Percentiles rank a stretch among this genome's conserved stretches.
Evolutionary conservation across 2,113 vertebrate genomes (phyloP).

Genomic region (Arothron firmamentum): DNA sequence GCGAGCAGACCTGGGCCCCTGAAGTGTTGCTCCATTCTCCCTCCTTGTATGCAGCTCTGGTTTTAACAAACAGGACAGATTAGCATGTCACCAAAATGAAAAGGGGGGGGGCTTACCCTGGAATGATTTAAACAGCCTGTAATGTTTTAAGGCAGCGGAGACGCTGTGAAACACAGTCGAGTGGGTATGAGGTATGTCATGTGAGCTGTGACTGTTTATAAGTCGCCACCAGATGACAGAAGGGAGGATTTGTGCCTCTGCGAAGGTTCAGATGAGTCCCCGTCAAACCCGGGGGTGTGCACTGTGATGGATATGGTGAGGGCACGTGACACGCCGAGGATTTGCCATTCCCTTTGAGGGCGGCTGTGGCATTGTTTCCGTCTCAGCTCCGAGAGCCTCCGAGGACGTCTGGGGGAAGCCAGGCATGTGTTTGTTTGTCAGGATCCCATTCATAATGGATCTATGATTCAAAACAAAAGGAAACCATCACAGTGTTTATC

Average conservation of each 20-base stretch:
- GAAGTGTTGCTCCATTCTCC: too few species aligned
- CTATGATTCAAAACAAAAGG: slow-evolving; percentile 60
- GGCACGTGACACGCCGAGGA: slow-evolving; percentile 52
- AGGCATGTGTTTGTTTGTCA: slow-evolving; percentile 69
- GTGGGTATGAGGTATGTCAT: slow-evolving; percentile 38
- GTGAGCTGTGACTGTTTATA: slow-evolving; percentile 56
- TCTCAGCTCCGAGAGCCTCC: slow-evolving; percentile 48
- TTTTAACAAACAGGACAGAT: neutral
- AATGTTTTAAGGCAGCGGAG: slow-evolving; percentile 19
- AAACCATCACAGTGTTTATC: slow-evolving; percentile 57
- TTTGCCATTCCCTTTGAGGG: slow-evolving; percentile 62
- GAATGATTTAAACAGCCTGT: slow-evolving; percentile 23
- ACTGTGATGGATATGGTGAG: slow-evolving; percentile 43
- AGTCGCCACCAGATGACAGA: slow-evolving; percentile 55
- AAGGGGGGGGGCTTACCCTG: slow-evolving; percentile 1
- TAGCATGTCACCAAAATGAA: neutral
- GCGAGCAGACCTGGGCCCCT: neutral
- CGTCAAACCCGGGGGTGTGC: slow-evolving; percentile 50
- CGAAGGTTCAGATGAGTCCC: slow-evolving; percentile 51
- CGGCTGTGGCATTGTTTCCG: slow-evolving; percentile 55
- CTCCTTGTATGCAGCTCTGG: neutral
- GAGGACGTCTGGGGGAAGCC: slow-evolving; percentile 50
- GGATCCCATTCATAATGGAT: slow-evolving; percentile 61
- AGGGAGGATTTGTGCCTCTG: slow-evolving; percentile 43
- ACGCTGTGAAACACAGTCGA: slow-evolving; percentile 21